phyloP scores from a whole-genome alignment of 2,888 invertebrate species.

The Rapana venosa region DNA sequence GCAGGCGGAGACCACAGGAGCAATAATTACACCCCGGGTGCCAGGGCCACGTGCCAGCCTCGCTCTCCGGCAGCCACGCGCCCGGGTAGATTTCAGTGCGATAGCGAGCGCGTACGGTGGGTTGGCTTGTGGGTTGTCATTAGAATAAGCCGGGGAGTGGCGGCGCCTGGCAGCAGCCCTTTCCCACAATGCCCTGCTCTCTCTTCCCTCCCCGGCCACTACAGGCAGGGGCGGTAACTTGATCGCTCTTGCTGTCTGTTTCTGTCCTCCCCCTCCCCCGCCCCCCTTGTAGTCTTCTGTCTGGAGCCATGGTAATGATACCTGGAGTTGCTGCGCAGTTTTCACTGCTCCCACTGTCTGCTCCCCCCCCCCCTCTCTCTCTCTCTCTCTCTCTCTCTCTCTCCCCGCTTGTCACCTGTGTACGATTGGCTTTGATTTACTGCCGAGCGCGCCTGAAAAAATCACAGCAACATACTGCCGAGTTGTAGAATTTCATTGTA shows the following conservation, averaged over 20 bases:
- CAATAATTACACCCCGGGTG: constrained; percentile 43
- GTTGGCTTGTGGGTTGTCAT: constrained; percentile 33
- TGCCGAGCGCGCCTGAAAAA: too few relatives aligned
- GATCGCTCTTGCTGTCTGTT: constrained; percentile 24
- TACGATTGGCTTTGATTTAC: too few relatives aligned
- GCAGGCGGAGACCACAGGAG: constrained; percentile 32
- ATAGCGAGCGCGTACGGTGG: constrained; percentile 31
- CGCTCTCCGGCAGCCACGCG: constrained; percentile 13
- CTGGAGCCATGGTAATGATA: not conserved
- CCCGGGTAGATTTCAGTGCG: constrained; percentile 42
- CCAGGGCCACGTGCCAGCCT: constrained; percentile 37
- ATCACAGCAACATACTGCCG: too few relatives aligned
- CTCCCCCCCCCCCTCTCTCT: not conserved
- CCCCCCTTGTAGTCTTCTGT: constrained; percentile 1
- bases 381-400: constrained; percentile 29
- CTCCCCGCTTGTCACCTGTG: not conserved
- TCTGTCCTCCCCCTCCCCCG: not conserved
- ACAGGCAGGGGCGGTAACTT: constrained; percentile 34
- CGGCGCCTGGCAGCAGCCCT: constrained; percentile 6
- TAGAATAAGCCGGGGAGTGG: constrained; percentile 32
- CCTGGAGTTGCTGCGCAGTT: not conserved
- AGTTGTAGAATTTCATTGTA: too few relatives aligned
- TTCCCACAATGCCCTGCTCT: not conserved
- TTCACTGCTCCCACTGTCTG: not conserved
- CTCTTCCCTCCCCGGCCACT: not conserved